Conservation (phyloP, 2,888 invertebrate species). For the Andrena haemorrhoa region DNA sequence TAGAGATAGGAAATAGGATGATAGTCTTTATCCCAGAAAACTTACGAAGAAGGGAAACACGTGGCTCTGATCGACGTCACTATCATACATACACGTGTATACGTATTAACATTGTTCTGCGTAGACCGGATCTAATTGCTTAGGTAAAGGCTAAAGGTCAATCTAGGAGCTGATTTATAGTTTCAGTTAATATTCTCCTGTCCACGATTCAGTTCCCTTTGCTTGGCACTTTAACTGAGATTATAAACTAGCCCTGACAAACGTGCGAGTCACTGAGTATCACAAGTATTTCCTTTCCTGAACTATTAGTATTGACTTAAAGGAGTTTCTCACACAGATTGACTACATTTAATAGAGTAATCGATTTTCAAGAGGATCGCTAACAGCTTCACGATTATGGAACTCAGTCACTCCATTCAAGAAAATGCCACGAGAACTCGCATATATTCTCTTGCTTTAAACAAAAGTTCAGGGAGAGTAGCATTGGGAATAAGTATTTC, state of each 20-base stretch:
- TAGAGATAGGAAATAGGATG: background rate
- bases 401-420: constrained; percentile 62
- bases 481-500: background rate
- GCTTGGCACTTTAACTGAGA: constrained; percentile 38
- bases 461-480: background rate
- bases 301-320: constrained; percentile 66
- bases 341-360: constrained; percentile 44
- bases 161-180: constrained; percentile 53
- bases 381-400: constrained; percentile 42
- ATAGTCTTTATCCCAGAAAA: background rate
- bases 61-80: constrained; percentile 48
- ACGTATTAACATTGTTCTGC: constrained; percentile 33
- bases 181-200: constrained; percentile 47
- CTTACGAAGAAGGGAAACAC: constrained; percentile 29
- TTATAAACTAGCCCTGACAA: constrained; percentile 56
- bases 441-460: background rate
- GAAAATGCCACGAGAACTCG: constrained; percentile 22
- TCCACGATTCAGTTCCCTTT: background rate
- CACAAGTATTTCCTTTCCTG: constrained; percentile 57
- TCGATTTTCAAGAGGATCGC: constrained; percentile 25
- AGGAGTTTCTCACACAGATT: constrained; percentile 57
- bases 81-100: constrained; percentile 33
- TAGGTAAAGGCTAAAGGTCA: constrained; percentile 61
- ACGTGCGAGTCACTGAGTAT: constrained; percentile 66
- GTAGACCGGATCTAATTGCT: constrained; percentile 51